Evolutionary conservation across 2,797 vertebrate species (phyloP).

Genomic region (Australoheros facetus): DNA sequence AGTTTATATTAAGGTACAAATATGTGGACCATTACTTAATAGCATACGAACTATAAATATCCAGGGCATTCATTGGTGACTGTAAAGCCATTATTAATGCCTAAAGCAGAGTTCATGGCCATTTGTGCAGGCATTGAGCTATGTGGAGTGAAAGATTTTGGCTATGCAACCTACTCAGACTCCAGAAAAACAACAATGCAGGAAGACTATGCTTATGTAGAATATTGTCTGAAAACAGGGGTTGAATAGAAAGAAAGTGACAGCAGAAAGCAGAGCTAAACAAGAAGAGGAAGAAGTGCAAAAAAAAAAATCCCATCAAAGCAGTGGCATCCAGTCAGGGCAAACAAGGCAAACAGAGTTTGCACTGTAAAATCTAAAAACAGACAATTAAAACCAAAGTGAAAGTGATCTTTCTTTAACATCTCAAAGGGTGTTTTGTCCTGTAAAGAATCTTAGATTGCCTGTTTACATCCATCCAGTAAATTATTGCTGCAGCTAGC

Average conservation of each 20-base stretch:
- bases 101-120: no score
- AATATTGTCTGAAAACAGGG: no score
- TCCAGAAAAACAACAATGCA: no score
- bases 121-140: no score
- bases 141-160: no score
- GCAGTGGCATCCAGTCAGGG: background rate
- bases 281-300: background rate
- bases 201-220: no score
- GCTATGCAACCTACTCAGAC: no score
- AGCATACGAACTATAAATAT: no score
- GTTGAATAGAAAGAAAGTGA: background rate
- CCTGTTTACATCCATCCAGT: background rate
- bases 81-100: no score
- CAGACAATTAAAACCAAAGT: background rate
- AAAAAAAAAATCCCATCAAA: background rate
- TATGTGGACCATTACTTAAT: no score
- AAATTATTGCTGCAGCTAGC: background rate
- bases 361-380: background rate
- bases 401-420: background rate
- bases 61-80: no score
- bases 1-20: no score
- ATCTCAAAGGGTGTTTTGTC: background rate
- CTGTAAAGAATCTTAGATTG: background rate
- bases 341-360: background rate
- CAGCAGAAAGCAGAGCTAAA: background rate